phyloP scores from a whole-genome alignment of 1,140 invertebrate genomes.

The Meloidogyne chitwoodi region DNA sequence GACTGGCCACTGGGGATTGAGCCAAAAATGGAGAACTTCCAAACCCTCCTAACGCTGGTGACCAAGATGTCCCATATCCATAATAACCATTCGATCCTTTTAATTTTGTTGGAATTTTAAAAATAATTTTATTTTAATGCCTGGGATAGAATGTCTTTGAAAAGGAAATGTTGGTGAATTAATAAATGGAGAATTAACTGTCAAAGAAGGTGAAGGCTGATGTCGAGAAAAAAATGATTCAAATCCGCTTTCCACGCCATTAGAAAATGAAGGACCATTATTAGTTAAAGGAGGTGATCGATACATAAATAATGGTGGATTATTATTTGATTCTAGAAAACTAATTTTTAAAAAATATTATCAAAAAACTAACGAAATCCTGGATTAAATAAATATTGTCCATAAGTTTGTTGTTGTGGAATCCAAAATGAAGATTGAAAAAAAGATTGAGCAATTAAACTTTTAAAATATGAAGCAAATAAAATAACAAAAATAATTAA shows the following conservation, averaged over 20 bases:
- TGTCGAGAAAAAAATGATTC: neutral
- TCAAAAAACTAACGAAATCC: neutral
- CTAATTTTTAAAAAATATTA: neutral
- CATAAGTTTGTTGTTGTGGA: neutral
- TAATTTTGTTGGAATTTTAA: neutral
- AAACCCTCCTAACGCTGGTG: neutral
- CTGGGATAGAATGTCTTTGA: neutral
- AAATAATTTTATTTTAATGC: neutral
- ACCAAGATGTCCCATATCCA: neutral
- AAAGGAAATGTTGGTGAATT: neutral
- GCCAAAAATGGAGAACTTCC: neutral
- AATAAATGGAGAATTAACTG: neutral
- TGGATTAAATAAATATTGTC: neutral
- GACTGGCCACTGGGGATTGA: neutral
- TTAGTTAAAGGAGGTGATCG: neutral
- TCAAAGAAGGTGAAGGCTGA: neutral
- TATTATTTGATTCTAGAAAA: neutral
- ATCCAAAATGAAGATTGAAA: neutral
- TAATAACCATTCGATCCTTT: neutral
- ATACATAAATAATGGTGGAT: neutral
- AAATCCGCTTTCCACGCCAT: neutral
- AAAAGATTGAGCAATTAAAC: neutral
- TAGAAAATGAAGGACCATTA: neutral
- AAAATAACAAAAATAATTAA: neutral
- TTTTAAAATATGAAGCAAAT: neutral